phyloP scores from a whole-genome alignment of 2,888 invertebrate species.

The Cyrtodaria siliqua region DNA sequence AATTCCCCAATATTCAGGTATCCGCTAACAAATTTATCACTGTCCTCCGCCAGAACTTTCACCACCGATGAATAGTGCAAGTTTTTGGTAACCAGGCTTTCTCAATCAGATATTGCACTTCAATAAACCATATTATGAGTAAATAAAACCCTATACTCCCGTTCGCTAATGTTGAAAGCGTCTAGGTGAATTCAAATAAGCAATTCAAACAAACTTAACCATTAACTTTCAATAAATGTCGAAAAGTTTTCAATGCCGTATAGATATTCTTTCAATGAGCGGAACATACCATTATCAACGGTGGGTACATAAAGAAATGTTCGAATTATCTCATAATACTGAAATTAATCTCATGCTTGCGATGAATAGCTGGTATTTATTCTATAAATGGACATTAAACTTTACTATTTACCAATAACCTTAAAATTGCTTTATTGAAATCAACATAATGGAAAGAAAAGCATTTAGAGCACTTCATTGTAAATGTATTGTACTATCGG shows the following conservation, averaged over 20 bases:
- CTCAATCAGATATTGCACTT: too few species aligned
- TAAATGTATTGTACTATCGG: too few species aligned
- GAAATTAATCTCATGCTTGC: conserved; percentile 18
- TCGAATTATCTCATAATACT: conserved; percentile 16
- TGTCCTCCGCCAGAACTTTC: neutral
- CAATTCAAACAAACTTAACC: conserved; percentile 47
- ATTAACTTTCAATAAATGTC: conserved; percentile 43
- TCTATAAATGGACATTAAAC: neutral
- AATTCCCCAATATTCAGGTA: too few species aligned
- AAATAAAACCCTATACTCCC: conserved; percentile 27
- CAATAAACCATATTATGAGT: conserved; percentile 34
- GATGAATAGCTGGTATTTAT: neutral
- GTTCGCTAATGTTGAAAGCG: too few species aligned
- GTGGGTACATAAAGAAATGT: conserved; percentile 10
- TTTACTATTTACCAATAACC: neutral
- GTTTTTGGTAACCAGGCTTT: too few species aligned
- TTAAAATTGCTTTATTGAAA: neutral
- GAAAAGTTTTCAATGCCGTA: neutral
- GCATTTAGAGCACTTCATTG: too few species aligned
- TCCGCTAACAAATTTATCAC: too few species aligned
- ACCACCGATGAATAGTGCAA: neutral
- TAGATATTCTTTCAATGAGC: neutral
- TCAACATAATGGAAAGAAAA: conserved; percentile 1
- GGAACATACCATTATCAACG: conserved; percentile 4
- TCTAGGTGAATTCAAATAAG: conserved; percentile 35